Percentiles rank a stretch among this genome's conserved stretches.
Conservation (phyloP, 2,113 vertebrate species). For the Paracanthobrama guichenoti region DNA sequence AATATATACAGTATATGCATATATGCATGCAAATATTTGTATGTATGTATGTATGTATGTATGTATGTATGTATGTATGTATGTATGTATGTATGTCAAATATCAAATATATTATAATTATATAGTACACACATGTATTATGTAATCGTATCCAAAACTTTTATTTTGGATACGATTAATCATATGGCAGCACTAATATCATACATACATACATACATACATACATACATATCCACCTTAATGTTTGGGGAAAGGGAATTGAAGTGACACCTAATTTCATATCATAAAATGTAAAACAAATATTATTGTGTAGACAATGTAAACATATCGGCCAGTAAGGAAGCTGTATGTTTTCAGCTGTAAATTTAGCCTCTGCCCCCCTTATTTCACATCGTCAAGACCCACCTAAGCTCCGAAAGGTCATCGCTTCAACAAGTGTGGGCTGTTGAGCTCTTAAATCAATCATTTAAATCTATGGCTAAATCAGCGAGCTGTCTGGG, state of each 20-base stretch:
- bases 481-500: slow-evolving; percentile 72
- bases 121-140: too few relatives aligned
- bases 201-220: too few relatives aligned
- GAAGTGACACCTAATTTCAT: too few relatives aligned
- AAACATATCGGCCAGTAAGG: slow-evolving; percentile 66
- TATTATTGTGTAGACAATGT: slow-evolving; percentile 56
- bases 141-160: too few relatives aligned
- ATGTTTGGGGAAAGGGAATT: slow-evolving; percentile 15
- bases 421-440: slow-evolving; percentile 64
- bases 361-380: slow-evolving; percentile 31
- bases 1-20: too few relatives aligned
- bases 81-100: too few relatives aligned
- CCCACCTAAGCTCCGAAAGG: slow-evolving; percentile 39
- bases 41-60: too few relatives aligned
- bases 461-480: slow-evolving; percentile 77
- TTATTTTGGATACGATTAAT: too few relatives aligned
- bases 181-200: too few relatives aligned
- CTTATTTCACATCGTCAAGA: slow-evolving; percentile 18
- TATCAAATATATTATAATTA: too few relatives aligned
- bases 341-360: slow-evolving; percentile 54
- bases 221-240: slow-evolving; percentile 58
- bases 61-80: too few relatives aligned
- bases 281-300: slow-evolving; percentile 60
- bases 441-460: slow-evolving; percentile 71
- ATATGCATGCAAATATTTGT: too few relatives aligned